Percentiles rank a stretch among this genome's conserved stretches.
These are phyloP conservation scores for Hoplostethus atlanticus DNA, from an alignment of 2,797 vertebrate genomes.

Conservation along the genomic window DNA sequence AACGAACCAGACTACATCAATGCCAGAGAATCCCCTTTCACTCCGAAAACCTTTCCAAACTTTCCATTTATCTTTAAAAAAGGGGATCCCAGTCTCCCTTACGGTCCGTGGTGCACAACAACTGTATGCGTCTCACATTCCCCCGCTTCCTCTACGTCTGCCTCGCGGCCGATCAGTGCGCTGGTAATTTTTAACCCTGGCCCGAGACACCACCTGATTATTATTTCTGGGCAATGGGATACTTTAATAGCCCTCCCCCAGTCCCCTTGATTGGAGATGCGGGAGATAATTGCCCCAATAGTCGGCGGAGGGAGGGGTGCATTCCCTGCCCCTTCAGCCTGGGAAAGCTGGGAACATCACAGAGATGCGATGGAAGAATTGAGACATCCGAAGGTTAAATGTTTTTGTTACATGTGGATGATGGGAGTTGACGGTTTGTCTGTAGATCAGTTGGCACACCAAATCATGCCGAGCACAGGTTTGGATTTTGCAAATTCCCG, in stretches of 20 bases:
- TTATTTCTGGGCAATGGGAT: constrained; percentile 85
- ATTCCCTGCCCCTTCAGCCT: constrained; percentile 56
- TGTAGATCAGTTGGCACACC: constrained; percentile 46
- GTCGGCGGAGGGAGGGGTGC: constrained; percentile 53
- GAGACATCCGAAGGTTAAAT: constrained; percentile 46
- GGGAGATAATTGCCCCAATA: constrained; percentile 82
- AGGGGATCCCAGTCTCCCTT: constrained; percentile 33
- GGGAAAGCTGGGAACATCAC: constrained; percentile 63
- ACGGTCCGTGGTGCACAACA: constrained; percentile 58
- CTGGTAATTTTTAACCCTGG: constrained; percentile 74
- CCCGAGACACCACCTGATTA: constrained; percentile 79
- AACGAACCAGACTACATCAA: constrained; percentile 56
- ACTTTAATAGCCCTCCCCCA: constrained; percentile 81
- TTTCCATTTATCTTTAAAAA: constrained; percentile 47
- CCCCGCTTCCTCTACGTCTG: constrained; percentile 67
- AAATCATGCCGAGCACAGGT: constrained; percentile 51
- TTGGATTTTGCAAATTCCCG: constrained; percentile 39
- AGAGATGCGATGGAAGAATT: constrained; percentile 59
- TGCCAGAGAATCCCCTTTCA: constrained; percentile 56
- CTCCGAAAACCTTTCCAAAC: constrained; percentile 48
- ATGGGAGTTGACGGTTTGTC: constrained; percentile 34
- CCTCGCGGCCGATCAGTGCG: constrained; percentile 50
- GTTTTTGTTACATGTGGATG: constrained; percentile 71
- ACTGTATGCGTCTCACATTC: constrained; percentile 72
- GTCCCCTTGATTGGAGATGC: constrained; percentile 83